Evolutionary conservation across 2,888 invertebrate species (phyloP).

Genomic region (Dasysyrphus tricinctus): DNA sequence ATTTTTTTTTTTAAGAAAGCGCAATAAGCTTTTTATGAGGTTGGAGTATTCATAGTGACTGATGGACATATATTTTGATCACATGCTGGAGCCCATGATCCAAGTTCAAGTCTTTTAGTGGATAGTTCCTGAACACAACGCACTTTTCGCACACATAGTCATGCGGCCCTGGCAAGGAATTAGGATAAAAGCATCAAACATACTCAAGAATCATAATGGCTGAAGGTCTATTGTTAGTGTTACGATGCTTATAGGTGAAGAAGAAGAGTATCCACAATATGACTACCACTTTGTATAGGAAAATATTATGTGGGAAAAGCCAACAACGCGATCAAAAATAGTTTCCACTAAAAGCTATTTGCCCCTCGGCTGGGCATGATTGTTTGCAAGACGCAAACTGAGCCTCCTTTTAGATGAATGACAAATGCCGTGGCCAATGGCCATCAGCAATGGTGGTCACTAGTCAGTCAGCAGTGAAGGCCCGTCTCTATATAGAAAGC

Average conservation of each 20-base stretch:
- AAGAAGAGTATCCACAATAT: background rate
- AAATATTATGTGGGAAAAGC: conserved; percentile 67
- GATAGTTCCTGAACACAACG: no score
- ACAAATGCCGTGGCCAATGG: conserved; percentile 35
- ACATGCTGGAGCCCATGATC: no score
- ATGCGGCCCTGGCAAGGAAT: background rate
- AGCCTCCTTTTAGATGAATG: conserved; percentile 45
- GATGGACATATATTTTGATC: background rate
- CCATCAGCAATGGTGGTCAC: conserved; percentile 39
- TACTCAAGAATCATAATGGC: background rate
- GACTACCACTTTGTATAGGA: background rate
- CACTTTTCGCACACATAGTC: background rate
- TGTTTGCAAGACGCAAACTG: conserved; percentile 70
- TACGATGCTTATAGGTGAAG: background rate
- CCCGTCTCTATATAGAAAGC: conserved; percentile 53
- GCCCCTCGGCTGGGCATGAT: conserved; percentile 50
- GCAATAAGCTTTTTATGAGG: background rate
- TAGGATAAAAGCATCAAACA: background rate
- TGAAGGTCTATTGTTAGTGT: conserved; percentile 4
- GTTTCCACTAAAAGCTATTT: conserved; percentile 73
- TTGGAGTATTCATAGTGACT: background rate
- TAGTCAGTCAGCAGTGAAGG: conserved; percentile 21
- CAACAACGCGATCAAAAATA: conserved; percentile 68
- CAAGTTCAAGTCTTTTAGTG: no score
- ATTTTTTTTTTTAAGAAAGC: background rate